These are phyloP conservation scores for Anhinga rufa DNA, from an alignment of 2,113 vertebrate species.

Conservation along the genomic window DNA sequence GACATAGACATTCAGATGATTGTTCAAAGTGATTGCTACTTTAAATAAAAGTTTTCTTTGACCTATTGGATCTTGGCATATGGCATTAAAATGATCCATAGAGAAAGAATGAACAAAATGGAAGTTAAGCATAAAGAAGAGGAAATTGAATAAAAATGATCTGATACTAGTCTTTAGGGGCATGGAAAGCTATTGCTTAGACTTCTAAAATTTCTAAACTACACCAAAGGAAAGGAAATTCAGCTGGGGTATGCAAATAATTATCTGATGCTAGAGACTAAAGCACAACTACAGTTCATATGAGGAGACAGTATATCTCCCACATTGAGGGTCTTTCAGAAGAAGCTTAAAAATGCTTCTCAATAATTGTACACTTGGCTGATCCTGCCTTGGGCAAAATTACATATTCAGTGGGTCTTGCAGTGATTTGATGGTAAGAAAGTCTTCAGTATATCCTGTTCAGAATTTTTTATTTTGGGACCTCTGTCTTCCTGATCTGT, in stretches of 20 bases:
- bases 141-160: not conserved
- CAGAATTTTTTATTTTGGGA: not conserved
- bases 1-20: not conserved
- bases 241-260: not conserved
- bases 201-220: not conserved
- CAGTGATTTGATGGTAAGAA: not conserved
- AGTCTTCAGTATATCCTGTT: not conserved
- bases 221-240: not conserved
- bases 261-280: not conserved
- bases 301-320: not conserved
- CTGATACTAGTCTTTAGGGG: not conserved
- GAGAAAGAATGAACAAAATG: not conserved
- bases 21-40: not conserved
- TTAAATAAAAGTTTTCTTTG: not conserved
- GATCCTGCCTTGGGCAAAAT: not conserved
- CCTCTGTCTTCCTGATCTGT: not conserved
- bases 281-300: not conserved
- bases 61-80: not conserved
- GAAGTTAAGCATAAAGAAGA: not conserved
- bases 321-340: rapidly evolving
- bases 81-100: not conserved
- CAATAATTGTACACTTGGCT: not conserved
- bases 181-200: not conserved
- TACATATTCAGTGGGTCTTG: not conserved
- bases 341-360: not conserved